Conservation (phyloP, 2,113 vertebrate genomes). For the Microtus pennsylvanicus region DNA sequence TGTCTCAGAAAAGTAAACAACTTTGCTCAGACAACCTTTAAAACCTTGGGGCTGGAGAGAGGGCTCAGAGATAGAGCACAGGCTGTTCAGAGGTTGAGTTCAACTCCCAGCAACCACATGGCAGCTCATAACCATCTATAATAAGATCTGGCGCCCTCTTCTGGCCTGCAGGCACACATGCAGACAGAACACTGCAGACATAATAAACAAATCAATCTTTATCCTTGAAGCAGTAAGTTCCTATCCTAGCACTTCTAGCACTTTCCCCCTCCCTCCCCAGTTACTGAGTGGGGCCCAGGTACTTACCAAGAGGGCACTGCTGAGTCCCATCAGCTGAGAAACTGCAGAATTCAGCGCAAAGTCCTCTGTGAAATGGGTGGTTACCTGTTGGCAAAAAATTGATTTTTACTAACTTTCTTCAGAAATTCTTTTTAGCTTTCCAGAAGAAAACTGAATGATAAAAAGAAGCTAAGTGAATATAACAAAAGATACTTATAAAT, state of each 20-base stretch:
- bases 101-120: background rate
- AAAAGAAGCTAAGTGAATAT: background rate
- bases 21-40: background rate
- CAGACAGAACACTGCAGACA: background rate
- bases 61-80: background rate
- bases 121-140: background rate
- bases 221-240: background rate
- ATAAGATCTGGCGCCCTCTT: background rate
- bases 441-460: background rate
- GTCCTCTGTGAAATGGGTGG: constrained; percentile 92
- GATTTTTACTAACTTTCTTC: background rate
- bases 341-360: constrained; percentile 95
- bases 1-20: background rate
- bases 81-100: background rate
- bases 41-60: background rate
- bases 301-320: constrained; percentile 92
- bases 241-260: background rate
- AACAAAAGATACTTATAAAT: background rate
- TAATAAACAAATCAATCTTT: background rate
- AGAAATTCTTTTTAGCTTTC: constrained; percentile 10
- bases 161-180: background rate
- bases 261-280: background rate
- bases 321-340: constrained; percentile 95
- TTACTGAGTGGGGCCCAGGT: background rate
- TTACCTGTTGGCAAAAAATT: constrained; percentile 89